Evolutionary conservation across 37 sponge, comb jelly and placozoan genomes (phyloP), one percentile per base, ranked within the genome.

Genomic region (Eunapius fragilis): DNA sequence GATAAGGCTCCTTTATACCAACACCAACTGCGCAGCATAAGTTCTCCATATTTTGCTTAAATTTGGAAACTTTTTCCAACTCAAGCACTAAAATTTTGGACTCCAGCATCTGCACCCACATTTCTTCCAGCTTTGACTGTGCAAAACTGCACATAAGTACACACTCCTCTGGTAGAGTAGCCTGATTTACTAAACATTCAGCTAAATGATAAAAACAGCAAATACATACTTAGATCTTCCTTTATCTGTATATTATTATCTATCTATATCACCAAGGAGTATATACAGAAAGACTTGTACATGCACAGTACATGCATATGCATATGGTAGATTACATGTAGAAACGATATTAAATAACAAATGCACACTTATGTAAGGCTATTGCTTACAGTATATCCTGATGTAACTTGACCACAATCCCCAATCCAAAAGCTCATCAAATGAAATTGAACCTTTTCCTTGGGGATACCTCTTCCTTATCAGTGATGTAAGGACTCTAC

Each of bases 391-490:
- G 41, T 90, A 81, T 23, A 91, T 71, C 6, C 25, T 77, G 25
- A 91, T 78, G 37, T 36, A 91, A 23, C 47, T 71, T 6, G 91
- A 83, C 91, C 91, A 91, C 1, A 77, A 31, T 19, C 69, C 74
- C 91, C 91, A 91, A 0, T 72, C 32, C 12, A 91, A 72, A 26
- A 91, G 69, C 19, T 77, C 83, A 72, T 91, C 87, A 22, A 91
- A 27, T 0, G 83, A 78, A n/a, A 88, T 38, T 58, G 69, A 45
- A 58, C 14, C 58, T 17, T 58, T 58, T 31, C 13, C 25, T 0
- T 72, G 26, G 22, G 71, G 81, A 72, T 91, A 91, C 58, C 78
- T 70, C 73, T 67, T 89, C 30, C 25, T 13, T 14, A 87, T 11
- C 10, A 87, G 33, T 41, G 35, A 41, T 31, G 67, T 75, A 72